Evolutionary conservation across 2,113 vertebrate genomes (phyloP).

Genomic region (Plestiodon gilberti): DNA sequence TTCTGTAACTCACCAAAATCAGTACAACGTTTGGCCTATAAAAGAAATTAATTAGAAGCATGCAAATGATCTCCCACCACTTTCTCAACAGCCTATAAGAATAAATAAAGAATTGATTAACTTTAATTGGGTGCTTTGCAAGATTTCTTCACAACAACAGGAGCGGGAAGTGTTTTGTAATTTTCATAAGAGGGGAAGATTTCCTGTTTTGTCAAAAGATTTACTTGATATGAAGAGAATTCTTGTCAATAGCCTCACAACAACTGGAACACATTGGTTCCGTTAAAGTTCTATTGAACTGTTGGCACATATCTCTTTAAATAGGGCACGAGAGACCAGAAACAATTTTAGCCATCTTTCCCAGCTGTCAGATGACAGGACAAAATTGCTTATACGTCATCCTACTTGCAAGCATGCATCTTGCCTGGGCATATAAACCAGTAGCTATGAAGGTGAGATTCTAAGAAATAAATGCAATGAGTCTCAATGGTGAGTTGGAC

Average conservation of each 20-base stretch:
- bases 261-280: neutral
- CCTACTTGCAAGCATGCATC: neutral
- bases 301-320: neutral
- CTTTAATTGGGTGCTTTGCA: slow-evolving; percentile 36
- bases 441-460: neutral
- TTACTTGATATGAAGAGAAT: neutral
- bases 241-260: neutral
- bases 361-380: neutral
- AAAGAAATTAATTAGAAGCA: slow-evolving; percentile 2
- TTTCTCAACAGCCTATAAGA: slow-evolving; percentile 23
- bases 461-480: too few relatives aligned
- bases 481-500: neutral
- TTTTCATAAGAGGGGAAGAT: neutral
- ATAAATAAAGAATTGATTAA: slow-evolving; percentile 27
- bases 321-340: neutral
- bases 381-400: neutral
- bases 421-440: neutral
- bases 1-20: slow-evolving; percentile 5
- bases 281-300: neutral
- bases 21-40: neutral
- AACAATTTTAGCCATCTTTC: neutral
- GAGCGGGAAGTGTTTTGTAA: slow-evolving; percentile 13
- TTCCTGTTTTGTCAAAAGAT: neutral
- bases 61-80: neutral
- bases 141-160: neutral